Base-by-base conservation (phyloP, 1,140 invertebrate species). In the Formica exsecta region DNA sequence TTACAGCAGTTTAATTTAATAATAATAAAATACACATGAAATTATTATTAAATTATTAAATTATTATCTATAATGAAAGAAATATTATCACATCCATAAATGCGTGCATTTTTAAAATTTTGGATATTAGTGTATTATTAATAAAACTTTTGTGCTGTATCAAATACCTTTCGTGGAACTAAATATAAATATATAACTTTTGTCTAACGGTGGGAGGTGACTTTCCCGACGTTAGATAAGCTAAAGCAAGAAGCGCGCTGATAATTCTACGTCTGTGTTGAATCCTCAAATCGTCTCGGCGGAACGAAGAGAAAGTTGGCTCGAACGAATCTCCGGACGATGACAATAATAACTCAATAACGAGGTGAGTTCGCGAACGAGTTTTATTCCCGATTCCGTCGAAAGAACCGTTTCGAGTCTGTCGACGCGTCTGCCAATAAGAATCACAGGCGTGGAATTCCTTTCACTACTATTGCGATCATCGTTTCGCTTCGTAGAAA, bases 321-420 rank as follows among this genome's bases (percentile, higher is more conserved):
- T 38, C 19, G 68, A 54, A 25, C 64, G 71, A 61, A 76, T 64
- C 48, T 51, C 44, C 57, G 38, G 51, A 25, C 80, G 38, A 73
- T 66, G 83, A 79, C 66, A 44, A 85, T 85, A 86, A 86, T 86
- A 68, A 85, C 54, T 77, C 81, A 25, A 70, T 85, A 85, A 87
- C 74, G 73, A 79, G 85, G n/a, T 66, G 16, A 57, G 59, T 68
- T 68, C 51, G 48, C 4, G 48, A 66, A 29, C 75, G 73, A 61
- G 48, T 48, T 59, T 38, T 59, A 74, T 48, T 71, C 36, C 44
- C 68, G 48, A 84, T 61, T 81, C 48, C 51, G 19, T n/a, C 41
- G 64, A 80, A 68, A 80, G 76, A 51, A 68, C 62, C 44, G 32
- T 68, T 80, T 54, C 44, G 76, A 80, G 44, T 68, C 41, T 44